phyloP scores from a whole-genome alignment of 2,797 vertebrate species.

The Epinephelus awoara region DNA sequence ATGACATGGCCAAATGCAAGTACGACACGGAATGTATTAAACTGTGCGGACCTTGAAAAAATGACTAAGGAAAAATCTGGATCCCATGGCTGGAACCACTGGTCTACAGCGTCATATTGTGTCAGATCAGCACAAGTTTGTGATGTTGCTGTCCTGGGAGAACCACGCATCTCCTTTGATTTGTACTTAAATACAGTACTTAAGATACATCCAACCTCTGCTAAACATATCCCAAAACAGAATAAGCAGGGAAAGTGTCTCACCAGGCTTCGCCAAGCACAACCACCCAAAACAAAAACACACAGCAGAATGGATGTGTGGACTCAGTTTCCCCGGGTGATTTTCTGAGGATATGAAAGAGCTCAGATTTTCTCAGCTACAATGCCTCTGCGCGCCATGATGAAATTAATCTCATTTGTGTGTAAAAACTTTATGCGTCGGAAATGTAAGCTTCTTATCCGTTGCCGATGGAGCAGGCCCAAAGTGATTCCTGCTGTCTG shows the following conservation, averaged over 20 bases:
- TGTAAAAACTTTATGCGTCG: conserved; percentile 43
- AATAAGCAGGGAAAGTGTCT: background rate
- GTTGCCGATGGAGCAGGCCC: background rate
- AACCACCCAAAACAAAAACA: background rate
- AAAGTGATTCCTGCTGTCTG: conserved; percentile 19
- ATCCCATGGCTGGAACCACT: too few relatives aligned
- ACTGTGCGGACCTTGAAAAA: too few relatives aligned
- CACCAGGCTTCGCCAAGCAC: background rate
- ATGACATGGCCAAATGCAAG: too few relatives aligned
- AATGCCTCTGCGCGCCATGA: conserved; percentile 38
- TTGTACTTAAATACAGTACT: too few relatives aligned
- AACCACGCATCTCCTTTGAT: too few relatives aligned
- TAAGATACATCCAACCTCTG: too few relatives aligned
- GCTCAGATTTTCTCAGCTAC: conserved; percentile 29
- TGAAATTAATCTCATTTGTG: conserved; percentile 71
- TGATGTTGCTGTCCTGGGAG: too few relatives aligned
- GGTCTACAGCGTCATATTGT: too few relatives aligned
- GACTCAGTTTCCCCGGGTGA: background rate
- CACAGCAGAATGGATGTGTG: background rate
- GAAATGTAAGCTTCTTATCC: conserved; percentile 63
- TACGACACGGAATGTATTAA: too few relatives aligned
- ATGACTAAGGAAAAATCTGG: too few relatives aligned
- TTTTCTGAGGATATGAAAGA: conserved; percentile 25
- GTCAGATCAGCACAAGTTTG: too few relatives aligned
- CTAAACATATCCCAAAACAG: too few relatives aligned